Percentiles rank a stretch among this genome's conserved stretches.
Conservation (phyloP, 2,797 vertebrate genomes). For the Hypotaenidia okinawae region DNA sequence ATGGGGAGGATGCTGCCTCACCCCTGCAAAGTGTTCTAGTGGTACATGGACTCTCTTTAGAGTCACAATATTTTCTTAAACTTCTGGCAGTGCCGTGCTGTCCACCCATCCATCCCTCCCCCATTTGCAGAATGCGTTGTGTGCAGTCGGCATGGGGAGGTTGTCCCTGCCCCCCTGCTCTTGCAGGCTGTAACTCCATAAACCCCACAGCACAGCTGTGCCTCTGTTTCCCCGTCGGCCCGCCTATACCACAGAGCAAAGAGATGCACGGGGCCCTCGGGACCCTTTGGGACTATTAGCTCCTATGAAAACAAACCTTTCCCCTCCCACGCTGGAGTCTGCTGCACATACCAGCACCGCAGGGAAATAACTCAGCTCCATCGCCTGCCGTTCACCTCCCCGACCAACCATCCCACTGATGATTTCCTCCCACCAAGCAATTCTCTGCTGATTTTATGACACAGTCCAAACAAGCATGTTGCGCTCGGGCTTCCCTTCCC, state of each 20-base stretch:
- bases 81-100: neutral
- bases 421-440: neutral
- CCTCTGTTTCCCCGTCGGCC: neutral
- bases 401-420: neutral
- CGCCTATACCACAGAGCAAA: neutral
- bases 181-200: neutral
- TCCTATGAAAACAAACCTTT: constrained; percentile 23
- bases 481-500: neutral
- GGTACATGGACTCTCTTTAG: neutral
- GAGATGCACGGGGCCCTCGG: neutral
- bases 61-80: neutral
- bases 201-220: neutral
- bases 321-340: neutral
- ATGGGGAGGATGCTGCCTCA: neutral
- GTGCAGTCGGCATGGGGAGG: accelerated
- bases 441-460: neutral
- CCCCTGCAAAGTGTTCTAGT: neutral
- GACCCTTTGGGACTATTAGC: neutral
- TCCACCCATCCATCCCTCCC: neutral
- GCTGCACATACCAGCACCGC: neutral
- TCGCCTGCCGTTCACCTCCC: neutral
- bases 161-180: neutral
- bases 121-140: neutral
- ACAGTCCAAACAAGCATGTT: neutral
- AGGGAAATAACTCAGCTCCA: neutral